These are phyloP conservation scores for Natator depressus DNA, from an alignment of 2,113 vertebrate genomes.

Conservation along the genomic window DNA sequence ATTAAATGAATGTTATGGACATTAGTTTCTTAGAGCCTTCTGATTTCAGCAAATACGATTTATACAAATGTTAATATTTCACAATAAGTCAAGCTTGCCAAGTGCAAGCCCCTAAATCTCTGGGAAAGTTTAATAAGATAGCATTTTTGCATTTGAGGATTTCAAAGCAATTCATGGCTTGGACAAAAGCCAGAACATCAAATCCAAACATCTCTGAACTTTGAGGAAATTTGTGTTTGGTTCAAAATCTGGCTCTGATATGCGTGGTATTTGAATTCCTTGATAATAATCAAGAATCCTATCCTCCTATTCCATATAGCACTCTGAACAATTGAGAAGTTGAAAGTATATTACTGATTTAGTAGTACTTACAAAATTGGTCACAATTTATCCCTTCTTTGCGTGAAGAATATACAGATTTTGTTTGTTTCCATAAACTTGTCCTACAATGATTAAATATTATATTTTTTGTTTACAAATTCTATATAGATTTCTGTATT, in stretches of 20 bases:
- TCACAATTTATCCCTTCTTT: background rate
- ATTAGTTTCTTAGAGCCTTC: background rate
- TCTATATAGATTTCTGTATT: background rate
- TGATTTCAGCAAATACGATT: background rate
- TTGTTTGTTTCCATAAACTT: background rate
- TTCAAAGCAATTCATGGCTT: background rate
- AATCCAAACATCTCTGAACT: background rate
- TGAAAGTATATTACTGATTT: background rate
- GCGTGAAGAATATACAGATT: background rate
- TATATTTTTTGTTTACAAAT: constrained; percentile 20
- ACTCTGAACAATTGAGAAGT: background rate
- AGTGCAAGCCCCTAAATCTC: background rate
- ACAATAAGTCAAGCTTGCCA: background rate
- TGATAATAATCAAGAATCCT: background rate
- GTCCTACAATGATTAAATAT: constrained; percentile 1
- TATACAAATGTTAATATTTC: background rate
- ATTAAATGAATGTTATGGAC: background rate
- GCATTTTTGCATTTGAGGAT: background rate
- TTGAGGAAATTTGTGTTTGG: background rate
- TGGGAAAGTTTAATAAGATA: background rate
- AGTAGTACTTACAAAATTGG: background rate
- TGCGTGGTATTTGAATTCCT: background rate
- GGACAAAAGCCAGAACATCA: background rate
- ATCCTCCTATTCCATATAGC: background rate
- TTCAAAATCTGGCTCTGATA: accelerated